These are phyloP conservation scores for Drosophila algonquin DNA, from an alignment of 2,888 invertebrate species.

Conservation along the genomic window DNA sequence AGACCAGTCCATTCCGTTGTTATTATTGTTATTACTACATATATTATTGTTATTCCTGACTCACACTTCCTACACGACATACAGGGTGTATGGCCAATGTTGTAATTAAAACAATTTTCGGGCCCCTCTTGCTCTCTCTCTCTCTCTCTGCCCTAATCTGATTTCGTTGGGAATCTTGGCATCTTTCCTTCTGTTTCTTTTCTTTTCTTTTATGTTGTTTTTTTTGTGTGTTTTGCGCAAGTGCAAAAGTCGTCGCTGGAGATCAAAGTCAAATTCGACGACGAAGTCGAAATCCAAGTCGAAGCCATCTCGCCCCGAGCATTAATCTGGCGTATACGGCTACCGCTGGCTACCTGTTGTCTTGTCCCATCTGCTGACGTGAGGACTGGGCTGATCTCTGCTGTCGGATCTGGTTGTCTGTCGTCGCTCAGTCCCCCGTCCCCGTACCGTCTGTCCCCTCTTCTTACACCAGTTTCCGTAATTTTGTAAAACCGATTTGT, in stretches of 20 bases:
- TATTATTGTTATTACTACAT: slow-evolving; percentile 37
- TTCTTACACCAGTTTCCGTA: slow-evolving; percentile 74
- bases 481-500: slow-evolving; percentile 68
- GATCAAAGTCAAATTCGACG: slow-evolving; percentile 63
- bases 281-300: slow-evolving; percentile 16
- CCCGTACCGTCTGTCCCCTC: not conserved
- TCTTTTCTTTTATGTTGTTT: not conserved
- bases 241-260: slow-evolving; percentile 75
- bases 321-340: slow-evolving; percentile 60
- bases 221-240: slow-evolving; percentile 48
- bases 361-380: slow-evolving; percentile 35
- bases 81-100: slow-evolving; percentile 26
- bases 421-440: slow-evolving; percentile 13
- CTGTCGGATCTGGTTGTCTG: slow-evolving; percentile 33
- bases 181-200: not conserved
- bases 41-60: slow-evolving; percentile 36
- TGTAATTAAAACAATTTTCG: slow-evolving; percentile 54
- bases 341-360: slow-evolving; percentile 76
- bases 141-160: slow-evolving; percentile 32
- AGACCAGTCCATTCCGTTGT: not conserved
- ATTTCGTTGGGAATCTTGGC: slow-evolving; percentile 37
- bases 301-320: slow-evolving; percentile 47
- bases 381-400: slow-evolving; percentile 40
- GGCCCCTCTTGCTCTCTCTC: slow-evolving; percentile 4
- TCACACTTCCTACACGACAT: slow-evolving; percentile 56